A percentile compares a stretch with the other conserved stretches of the same genome.
These are phyloP conservation scores for Drosophila crucigera DNA, from an alignment of 2,888 invertebrate species.

Conservation along the genomic window DNA sequence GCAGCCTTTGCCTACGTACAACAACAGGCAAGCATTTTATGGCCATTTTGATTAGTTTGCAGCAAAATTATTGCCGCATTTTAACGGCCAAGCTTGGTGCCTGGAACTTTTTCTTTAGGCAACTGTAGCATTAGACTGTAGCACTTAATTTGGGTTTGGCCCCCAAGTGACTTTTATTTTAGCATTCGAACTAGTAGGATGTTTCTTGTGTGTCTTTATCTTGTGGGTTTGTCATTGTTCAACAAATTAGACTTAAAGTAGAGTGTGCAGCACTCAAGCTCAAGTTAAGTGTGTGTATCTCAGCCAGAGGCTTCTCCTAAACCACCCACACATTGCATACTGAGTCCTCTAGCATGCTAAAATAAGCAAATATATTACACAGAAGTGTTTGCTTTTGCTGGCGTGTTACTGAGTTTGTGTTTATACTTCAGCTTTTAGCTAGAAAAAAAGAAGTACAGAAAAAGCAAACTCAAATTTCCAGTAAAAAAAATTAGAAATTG, in stretches of 20 bases:
- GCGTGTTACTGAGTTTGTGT: neutral
- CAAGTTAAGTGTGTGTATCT: slow-evolving; percentile 15
- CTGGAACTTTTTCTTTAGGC: slow-evolving; percentile 8
- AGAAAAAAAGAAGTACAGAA: neutral
- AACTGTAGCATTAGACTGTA: slow-evolving; percentile 11
- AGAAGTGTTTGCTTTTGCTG: neutral
- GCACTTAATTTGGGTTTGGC: slow-evolving; percentile 19
- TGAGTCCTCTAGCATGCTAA: slow-evolving; percentile 14
- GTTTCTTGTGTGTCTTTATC: slow-evolving; percentile 4
- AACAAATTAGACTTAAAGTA: slow-evolving; percentile 48
- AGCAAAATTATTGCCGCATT: slow-evolving; percentile 32
- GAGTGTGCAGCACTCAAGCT: slow-evolving; percentile 16
- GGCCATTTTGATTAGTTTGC: slow-evolving; percentile 48
- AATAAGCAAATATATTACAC: slow-evolving; percentile 17
- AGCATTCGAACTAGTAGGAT: neutral
- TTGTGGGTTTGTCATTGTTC: slow-evolving; percentile 23
- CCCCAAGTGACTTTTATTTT: slow-evolving; percentile 25
- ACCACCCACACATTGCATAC: slow-evolving; percentile 7
- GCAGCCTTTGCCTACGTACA: slow-evolving; percentile 44
- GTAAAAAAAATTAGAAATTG: neutral
- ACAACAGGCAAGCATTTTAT: slow-evolving; percentile 40
- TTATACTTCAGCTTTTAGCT: slow-evolving; percentile 9
- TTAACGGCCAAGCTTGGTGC: slow-evolving; percentile 26
- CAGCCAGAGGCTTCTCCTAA: slow-evolving; percentile 20
- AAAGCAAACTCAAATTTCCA: neutral